Base-by-base conservation (phyloP, 2,113 vertebrate species). In the Himantopus leucocephalus region DNA sequence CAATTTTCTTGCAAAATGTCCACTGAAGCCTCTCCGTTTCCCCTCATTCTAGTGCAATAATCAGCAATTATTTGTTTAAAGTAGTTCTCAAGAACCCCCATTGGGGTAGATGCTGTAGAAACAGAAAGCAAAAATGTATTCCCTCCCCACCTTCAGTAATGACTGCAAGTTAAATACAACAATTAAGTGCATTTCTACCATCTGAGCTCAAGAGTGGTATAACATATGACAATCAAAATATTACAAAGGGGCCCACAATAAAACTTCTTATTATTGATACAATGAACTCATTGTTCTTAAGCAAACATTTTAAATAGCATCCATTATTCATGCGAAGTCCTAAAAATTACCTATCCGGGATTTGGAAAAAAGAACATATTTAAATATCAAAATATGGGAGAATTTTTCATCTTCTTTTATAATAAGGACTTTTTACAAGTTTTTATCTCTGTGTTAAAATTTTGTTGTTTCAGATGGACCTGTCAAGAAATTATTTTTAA, bases 301-400 rank as follows among this genome's bases (percentile, higher is more conserved):
- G 77, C 27, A 96, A 96, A 94, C 53, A 94, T 91, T 94, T 93
- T 58, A 93, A 95, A 91, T 34, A 70, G 27, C 60, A 85, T 81
- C 53, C 48, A 68, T 94, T 94, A 94, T 78, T 94, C 83, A 91
- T 62, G 63, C 30, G 50, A 76, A 94, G 73, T 68, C 58, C 14
- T 26, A 71, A 75, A 91, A 90, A 85, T 60, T 74, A 94, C 68
- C 52, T 91, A n/a, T 43, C 45, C 47, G 37, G 59, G 73, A 89
- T 39, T 89, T 59, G 48, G 47, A 77, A 94, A 63, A 85, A 83
- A 73, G 55, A 86, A 53, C 26, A 58, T 5, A 89, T 81, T 81
- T 84, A 47, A 84, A 71, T 84, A 94, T 89, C 80, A 95, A 89
- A 94, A 86, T 73, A 47, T 14, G 18, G 45, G 32, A 84, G n/a